Evolutionary conservation across 2,113 vertebrate genomes (phyloP).

Genomic region (Alligator sinensis): DNA sequence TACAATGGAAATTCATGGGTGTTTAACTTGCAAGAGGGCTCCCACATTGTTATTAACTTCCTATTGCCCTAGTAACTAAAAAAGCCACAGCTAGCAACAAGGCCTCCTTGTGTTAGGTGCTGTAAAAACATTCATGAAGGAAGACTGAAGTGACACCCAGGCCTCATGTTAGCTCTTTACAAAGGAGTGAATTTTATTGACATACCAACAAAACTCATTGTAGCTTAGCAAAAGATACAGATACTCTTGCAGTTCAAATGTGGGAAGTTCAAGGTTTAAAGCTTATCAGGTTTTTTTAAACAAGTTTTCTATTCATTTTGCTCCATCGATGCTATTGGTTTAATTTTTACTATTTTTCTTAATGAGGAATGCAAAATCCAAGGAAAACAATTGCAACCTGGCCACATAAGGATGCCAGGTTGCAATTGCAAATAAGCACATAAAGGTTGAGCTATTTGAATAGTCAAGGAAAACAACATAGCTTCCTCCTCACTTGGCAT

Average conservation of each 20-base stretch:
- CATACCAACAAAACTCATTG: background rate
- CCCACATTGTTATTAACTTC: background rate
- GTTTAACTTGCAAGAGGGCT: background rate
- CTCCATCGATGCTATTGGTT: background rate
- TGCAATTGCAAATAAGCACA: background rate
- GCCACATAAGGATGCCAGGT: background rate
- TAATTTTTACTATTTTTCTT: background rate
- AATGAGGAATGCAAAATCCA: too few relatives aligned
- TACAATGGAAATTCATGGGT: background rate
- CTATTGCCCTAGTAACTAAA: background rate
- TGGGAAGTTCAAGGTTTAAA: background rate
- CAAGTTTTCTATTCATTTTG: background rate
- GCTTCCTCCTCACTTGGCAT: background rate
- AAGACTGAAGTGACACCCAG: background rate
- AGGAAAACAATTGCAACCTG: background rate
- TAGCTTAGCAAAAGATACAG: background rate
- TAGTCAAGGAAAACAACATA: background rate
- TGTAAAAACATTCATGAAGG: background rate
- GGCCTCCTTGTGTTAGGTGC: background rate
- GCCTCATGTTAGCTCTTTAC: background rate
- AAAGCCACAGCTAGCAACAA: background rate
- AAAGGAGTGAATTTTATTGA: background rate
- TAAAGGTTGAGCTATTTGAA: background rate
- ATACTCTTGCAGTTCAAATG: background rate
- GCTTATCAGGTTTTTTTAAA: accelerated